A percentile compares a stretch with the other conserved stretches of the same genome.
Conservation (phyloP, 37 sponge, comb jelly and placozoan genomes). For the Haliclona indistincta region DNA sequence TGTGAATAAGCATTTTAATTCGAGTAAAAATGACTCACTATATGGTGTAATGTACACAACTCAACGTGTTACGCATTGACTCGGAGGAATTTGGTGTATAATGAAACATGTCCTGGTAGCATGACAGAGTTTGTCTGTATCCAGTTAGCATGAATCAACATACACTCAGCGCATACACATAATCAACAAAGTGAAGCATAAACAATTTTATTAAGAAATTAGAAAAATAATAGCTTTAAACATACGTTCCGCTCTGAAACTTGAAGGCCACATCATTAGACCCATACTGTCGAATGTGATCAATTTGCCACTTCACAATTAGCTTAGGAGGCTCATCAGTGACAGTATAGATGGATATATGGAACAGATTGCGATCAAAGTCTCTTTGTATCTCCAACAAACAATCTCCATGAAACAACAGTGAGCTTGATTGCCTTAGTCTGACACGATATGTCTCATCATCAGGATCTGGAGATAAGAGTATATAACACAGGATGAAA, state of each 20-base stretch:
- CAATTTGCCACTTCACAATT: slow-evolving; percentile 86
- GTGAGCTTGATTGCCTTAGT: slow-evolving; percentile 36
- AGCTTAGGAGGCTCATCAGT: slow-evolving; percentile 46
- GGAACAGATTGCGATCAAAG: slow-evolving; percentile 46
- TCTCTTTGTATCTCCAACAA: slow-evolving; percentile 50
- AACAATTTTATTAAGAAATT: background rate
- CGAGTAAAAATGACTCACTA: no score
- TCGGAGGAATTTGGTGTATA: no score
- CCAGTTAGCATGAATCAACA: slow-evolving; percentile 2
- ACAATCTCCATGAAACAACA: slow-evolving; percentile 51
- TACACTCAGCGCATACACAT: no score
- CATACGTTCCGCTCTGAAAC: slow-evolving; percentile 75
- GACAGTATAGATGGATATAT: slow-evolving; percentile 62
- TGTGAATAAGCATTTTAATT: no score
- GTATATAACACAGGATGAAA: no score
- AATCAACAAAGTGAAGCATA: background rate
- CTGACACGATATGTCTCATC: slow-evolving; percentile 48
- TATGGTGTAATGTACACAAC: no score
- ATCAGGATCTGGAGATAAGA: slow-evolving; percentile 20
- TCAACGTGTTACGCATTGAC: no score
- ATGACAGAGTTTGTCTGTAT: no score
- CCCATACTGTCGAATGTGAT: slow-evolving; percentile 81
- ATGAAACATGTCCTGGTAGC: no score
- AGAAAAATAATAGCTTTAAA: background rate
- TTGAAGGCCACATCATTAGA: slow-evolving; percentile 70